Evolutionary conservation across 2,888 invertebrate species (phyloP), one percentile per base, ranked within the genome.

Genomic region (Apamea anceps): DNA sequence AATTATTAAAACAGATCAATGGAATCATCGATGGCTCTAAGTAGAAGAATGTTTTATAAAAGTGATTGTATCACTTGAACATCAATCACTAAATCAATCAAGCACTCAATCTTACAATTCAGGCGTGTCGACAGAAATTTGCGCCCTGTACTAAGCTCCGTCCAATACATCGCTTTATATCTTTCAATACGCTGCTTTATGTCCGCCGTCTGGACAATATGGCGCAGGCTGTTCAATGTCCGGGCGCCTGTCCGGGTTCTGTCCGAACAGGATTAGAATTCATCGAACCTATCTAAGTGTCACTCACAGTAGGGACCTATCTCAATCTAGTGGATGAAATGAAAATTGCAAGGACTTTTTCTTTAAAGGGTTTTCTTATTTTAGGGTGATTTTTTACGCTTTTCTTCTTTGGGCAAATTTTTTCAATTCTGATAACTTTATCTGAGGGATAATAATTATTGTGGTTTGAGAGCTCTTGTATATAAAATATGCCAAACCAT

Each of bases 231-330:
- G 57, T 57, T 62, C 45, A 2, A 57, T 18, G 42, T 62, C 48
- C 79, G 62, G 45, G 45, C 7, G 15, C n/a, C 57, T 51, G 54
- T 57, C 37, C 65, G 65, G 51, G n/a, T 37, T 32, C 51, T 51
- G 25, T 13, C 21, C 28, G 28, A 48, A 45, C 21, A 28, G 45
- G 54, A 86, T 83, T 86, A 83, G 60, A 86, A 76, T 72, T 86
- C 83, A 68, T 57, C 45, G 62, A 82, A n/a, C 72, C 86, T n/a
- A 63, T 82, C 48, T 60, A 72, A 60, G 37, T 82, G 83, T 83
- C 83, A 82, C 45, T 86, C 83, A 82, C 83, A 86, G 71, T 32
- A 18, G 68, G 32, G 45, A 37, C 66, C 70, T 60, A 45, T 76
- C 68, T 82, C 68, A 51, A 68, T 82, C 51, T 37, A 32, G 57